phyloP scores from a whole-genome alignment of 2,888 invertebrate species.

The Apamea anceps region DNA sequence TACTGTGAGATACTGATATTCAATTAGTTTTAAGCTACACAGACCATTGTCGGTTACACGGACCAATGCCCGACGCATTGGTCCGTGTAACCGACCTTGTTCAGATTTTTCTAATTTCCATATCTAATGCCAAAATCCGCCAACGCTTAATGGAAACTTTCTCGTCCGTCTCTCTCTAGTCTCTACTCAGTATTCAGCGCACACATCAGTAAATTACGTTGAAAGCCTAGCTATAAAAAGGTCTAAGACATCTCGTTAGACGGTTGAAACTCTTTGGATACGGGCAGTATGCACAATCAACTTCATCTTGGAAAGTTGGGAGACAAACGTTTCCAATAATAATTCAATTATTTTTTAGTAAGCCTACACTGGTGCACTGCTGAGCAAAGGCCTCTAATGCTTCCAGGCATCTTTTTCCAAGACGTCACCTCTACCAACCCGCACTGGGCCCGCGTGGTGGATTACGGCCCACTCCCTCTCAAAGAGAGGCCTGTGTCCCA shows the following conservation, averaged over 20 bases:
- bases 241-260: background rate
- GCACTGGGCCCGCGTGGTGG: background rate
- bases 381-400: background rate
- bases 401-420: background rate
- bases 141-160: background rate
- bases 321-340: background rate
- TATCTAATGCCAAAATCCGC: background rate
- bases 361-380: background rate
- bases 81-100: too few relatives aligned
- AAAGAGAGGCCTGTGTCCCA: background rate
- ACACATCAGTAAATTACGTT: slow-evolving; percentile 14
- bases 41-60: slow-evolving; percentile 27
- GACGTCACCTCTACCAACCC: too few relatives aligned
- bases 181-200: slow-evolving; percentile 18
- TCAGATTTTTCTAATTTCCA: slow-evolving; percentile 50
- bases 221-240: background rate
- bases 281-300: slow-evolving; percentile 7
- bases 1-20: background rate
- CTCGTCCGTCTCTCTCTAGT: background rate
- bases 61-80: too few relatives aligned
- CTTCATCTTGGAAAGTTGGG: background rate
- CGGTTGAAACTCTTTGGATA: background rate
- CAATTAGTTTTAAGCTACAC: background rate
- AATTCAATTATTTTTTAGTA: background rate
- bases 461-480: background rate